Base-by-base conservation (phyloP, 2,113 vertebrate genomes). In the Perca schrenkii region DNA sequence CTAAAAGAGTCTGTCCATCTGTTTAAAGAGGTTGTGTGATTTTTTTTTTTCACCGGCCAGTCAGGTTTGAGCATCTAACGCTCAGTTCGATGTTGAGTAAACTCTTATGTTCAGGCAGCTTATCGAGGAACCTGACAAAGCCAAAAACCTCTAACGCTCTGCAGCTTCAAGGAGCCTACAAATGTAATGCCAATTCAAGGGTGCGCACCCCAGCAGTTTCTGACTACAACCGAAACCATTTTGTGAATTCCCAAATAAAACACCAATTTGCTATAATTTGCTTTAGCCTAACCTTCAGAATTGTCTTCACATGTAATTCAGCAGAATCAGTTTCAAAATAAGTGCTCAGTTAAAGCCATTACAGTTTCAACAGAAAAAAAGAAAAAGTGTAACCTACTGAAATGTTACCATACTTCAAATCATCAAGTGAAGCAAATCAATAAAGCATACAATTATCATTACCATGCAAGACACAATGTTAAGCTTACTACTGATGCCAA, bases 11-110 rank as follows among this genome's bases (percentile, higher is more conserved):
- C 67, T 53, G 79, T 75, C 56, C 57, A 40, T 56, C 76, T 49
- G 65, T 82, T 73, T 62, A 75, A 80, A 43, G 53, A 74, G 34
- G 56, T 17, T 31, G 54, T 71, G 70, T 46, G 80, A 77, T 62
- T 34, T 34, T 19, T 3, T 17, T 3, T 10, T 73, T 71, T 17
- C 16, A 63, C 1, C 40, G 76, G n/a, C 19, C 34, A 31, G 62
- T 62, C 68, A 71, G 16, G 57, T 50, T 21, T 25, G 52, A 50
- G 74, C 49, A 70, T 56, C 64, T 53, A 63, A 40, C 8, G n/a
- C 53, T 22, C 52, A 36, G 17, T 36, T 69, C 10, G 12, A 69
- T 10, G 67, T 69, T 40, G 61, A 57, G 61, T 64, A 50, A 52
- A 67, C 43, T 25, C 66, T n/a, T 34, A 16, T 75, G 49, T 65